Base-by-base conservation (phyloP, 1,140 invertebrate genomes). In the Drosophila tani region DNA sequence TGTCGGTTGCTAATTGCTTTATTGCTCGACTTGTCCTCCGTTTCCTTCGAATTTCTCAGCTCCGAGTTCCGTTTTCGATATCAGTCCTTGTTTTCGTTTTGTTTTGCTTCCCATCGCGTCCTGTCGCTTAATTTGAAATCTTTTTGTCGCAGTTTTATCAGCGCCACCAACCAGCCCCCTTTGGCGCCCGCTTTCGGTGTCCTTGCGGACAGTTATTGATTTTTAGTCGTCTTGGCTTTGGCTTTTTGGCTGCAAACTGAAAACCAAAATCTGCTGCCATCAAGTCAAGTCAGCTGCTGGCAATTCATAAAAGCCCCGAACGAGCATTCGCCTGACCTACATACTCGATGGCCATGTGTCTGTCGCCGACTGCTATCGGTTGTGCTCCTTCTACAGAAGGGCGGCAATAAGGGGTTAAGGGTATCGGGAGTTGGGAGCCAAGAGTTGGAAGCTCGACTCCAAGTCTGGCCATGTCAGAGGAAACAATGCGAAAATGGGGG, bases 101-200 rank as follows among this genome's bases (percentile, higher is more conserved):
- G 55, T 70, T 55, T 47, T 60, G 14, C 56, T 71, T 59, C 68
- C 68, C 55, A 41, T 73, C 67, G 70, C 56, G 40, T 70, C 60
- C 62, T 60, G 76, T 79, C 69, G 74, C 59, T 62, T 82, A 77
- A 63, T 80, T 75, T 83, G 65, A 83, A 83, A 83, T 83, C 81
- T 84, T 86, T 86, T 82, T 87, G 84, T 90, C 85, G 83, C 81
- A 88, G 87, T 73, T 88, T 90, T 84, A 88, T 88, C 84, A 81
- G 75, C 69, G 59, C n/a, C 58, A 41, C 46, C 59, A 51, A 32
- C 45, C 21, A n/a, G 27, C 21, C 43, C 69, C 32, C 62, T 67
- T 15, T 55, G 59, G 56, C 57, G 43, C 57, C 64, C 64, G 14
- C 3, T 38, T 38, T 68, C 27, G 53, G 64, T 75, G 81, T 88